These are phyloP conservation scores for Ornithoptera alexandrae DNA, from an alignment of 2,888 invertebrate genomes.

Conservation along the genomic window DNA sequence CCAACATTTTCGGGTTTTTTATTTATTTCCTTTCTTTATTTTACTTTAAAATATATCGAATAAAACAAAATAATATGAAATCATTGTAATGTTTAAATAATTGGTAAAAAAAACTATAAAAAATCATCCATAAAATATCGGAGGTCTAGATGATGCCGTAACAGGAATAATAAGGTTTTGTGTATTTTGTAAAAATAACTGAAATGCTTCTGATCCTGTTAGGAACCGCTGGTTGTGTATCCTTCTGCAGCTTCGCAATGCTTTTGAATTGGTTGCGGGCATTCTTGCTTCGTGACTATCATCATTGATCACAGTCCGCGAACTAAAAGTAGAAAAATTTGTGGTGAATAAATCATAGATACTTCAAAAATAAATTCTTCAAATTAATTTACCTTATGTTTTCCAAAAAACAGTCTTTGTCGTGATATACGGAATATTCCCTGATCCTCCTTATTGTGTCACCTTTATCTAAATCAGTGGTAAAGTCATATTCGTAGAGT, in stretches of 20 bases:
- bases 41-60: background rate
- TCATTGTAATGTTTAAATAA: slow-evolving; percentile 1
- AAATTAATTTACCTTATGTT: slow-evolving; percentile 46
- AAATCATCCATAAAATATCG: slow-evolving; percentile 19
- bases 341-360: background rate
- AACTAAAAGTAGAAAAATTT: slow-evolving; percentile 1
- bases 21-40: too few species aligned
- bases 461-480: slow-evolving; percentile 54
- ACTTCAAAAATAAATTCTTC: background rate
- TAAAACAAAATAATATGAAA: slow-evolving; percentile 16
- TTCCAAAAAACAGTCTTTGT: slow-evolving; percentile 66
- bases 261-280: background rate
- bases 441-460: slow-evolving; percentile 62
- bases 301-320: slow-evolving; percentile 16
- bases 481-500: slow-evolving; percentile 63
- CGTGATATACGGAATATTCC: slow-evolving; percentile 68
- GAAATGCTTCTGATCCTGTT: slow-evolving; percentile 61
- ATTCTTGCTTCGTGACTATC: background rate
- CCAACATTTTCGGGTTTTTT: too few species aligned
- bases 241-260: slow-evolving; percentile 4
- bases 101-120: slow-evolving; percentile 8
- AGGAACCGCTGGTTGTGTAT: slow-evolving; percentile 49
- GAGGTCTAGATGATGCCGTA: slow-evolving; percentile 26
- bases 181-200: slow-evolving; percentile 53
- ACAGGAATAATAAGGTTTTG: slow-evolving; percentile 34